Base-by-base conservation (phyloP, 1,140 invertebrate genomes). In the Nautilus pompilius region DNA sequence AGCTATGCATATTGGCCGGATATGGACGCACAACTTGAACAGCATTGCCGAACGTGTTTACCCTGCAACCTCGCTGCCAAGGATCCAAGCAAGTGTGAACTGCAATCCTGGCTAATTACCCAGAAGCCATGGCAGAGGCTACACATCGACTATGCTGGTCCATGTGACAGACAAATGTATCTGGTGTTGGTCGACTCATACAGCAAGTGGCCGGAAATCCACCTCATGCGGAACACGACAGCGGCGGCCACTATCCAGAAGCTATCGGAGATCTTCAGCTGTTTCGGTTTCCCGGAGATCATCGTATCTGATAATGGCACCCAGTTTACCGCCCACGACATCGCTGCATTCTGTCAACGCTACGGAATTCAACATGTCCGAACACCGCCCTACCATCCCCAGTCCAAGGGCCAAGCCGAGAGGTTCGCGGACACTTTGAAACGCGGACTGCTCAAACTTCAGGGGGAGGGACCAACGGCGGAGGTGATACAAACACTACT, bases 1-100 rank as follows among this genome's bases (percentile, higher is more conserved):
- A 68, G 67, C 8, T 84, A 85, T 68, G 78, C 86, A 5, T 87
- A 82, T 83, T 87, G 84, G 84, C 80, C 79, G 6, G 70, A 70
- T 2, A 80, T 86, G 0, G 82, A 87, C 63, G 34, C 63, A 22
- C 79, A 84, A 17, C 82, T 86, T 29, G 76, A 80, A 58, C n/a
- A n/a, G n/a, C n/a, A n/a, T n/a, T n/a, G n/a, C n/a, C n/a, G n/a
- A n/a, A n/a, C n/a, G n/a, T 87, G 86, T 67, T 70, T 72, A 24
- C 71, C 74, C 30, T 86, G 85, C 62, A 51, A 60, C 41, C 26
- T 32, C n/a, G n/a, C n/a, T 32, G 13, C 30, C 36, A 55, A 33
- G 28, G 46, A 5, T 20, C 62, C 56, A 22, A 17, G 32, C 4
- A 15, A 22, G 15, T 48, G 58, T 0, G 51, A 48, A n/a, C 29